Base-by-base conservation (phyloP, 2,113 vertebrate genomes). In the Cyanistes caeruleus region DNA sequence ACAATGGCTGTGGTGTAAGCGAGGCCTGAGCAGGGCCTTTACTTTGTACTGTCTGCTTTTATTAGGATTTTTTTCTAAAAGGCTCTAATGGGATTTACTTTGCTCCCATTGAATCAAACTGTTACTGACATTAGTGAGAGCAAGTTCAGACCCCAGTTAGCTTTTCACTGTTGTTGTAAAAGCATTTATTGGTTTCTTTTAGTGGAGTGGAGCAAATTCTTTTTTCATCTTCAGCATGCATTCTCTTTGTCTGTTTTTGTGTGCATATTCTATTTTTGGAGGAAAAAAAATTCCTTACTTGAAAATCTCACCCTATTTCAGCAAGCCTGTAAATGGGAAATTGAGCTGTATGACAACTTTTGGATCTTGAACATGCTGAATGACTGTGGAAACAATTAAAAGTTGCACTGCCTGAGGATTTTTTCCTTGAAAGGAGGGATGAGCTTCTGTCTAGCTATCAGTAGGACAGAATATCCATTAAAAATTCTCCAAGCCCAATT, bases 81-180 rank as follows among this genome's bases (percentile, higher is more conserved):
- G 91, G n/a, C 89, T 90, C 55, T 95, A 94, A 92, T 85, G 77
- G 84, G 95, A 96, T 95, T 97, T 97, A 90, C 74, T 92, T 96
- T 93, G 94, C 91, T 95, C 48, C 89, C 63, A 92, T 93, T 96
- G 90, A 96, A 92, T 97, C 80, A 78, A 93, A 94, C 65, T 85
- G 84, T 80, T 93, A 81, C 74, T 96, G 85, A 90, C 87, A 90
- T 89, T 65, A 94, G 75, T 33, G 81, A 91, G 95, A 91, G 72
- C 87, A 92, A 94, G 82, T 88, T 90, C 69, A 94, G 87, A 67
- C 69, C 86, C 75, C 81, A 73, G 87, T 91, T 68, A 76, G 89
- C 89, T 92, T 95, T 85, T 87, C 87, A 82, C 73, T 93, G 84
- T 79, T 91, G 87, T 92, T 15, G 27, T 59, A 64, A 92, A 90